Percentiles rank a stretch among this genome's conserved stretches.
These are phyloP conservation scores for Thomomys bottae DNA, from an alignment of 2,113 vertebrate genomes.

Conservation along the genomic window DNA sequence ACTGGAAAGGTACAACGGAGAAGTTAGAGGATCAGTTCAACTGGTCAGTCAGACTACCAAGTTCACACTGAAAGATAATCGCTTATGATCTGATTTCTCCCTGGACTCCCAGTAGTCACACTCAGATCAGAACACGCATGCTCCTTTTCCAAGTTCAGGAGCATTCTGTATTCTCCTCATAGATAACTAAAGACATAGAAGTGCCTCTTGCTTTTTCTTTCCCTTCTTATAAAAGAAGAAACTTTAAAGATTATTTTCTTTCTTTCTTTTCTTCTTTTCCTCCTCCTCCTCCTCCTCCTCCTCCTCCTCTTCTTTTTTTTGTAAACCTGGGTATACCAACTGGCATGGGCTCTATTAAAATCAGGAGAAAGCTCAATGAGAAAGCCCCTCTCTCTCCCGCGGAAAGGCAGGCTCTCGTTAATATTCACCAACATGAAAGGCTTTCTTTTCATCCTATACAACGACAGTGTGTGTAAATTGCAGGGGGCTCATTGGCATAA, in stretches of 20 bases:
- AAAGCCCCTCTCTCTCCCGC: slow-evolving; percentile 81
- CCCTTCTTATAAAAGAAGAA: slow-evolving; percentile 66
- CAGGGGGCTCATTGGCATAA: slow-evolving; percentile 91
- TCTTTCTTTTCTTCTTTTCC: not conserved
- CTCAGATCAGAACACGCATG: not conserved
- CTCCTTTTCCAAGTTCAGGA: not conserved
- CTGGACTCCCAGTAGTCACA: not conserved
- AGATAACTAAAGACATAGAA: slow-evolving; percentile 58
- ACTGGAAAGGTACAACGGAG: not conserved
- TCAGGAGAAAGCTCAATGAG: slow-evolving; percentile 86
- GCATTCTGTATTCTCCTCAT: slow-evolving; percentile 51
- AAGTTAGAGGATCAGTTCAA: slow-evolving; percentile 17
- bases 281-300: too few species aligned
- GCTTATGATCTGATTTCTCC: slow-evolving; percentile 11
- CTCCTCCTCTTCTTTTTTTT: slow-evolving; percentile 44
- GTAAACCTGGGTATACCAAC: slow-evolving; percentile 81
- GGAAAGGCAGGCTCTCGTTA: slow-evolving; percentile 89
- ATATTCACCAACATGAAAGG: slow-evolving; percentile 91
- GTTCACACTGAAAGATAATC: slow-evolving; percentile 13
- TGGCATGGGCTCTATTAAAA: slow-evolving; percentile 86
- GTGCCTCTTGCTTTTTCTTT: slow-evolving; percentile 70
- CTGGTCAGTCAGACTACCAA: not conserved
- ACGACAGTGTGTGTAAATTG: slow-evolving; percentile 89
- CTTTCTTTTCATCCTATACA: slow-evolving; percentile 90
- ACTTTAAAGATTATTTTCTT: slow-evolving; percentile 81